A percentile compares a stretch with the other conserved stretches of the same genome.
phyloP scores from a whole-genome alignment of 2,888 invertebrate species.

The Sicus ferrugineus region DNA sequence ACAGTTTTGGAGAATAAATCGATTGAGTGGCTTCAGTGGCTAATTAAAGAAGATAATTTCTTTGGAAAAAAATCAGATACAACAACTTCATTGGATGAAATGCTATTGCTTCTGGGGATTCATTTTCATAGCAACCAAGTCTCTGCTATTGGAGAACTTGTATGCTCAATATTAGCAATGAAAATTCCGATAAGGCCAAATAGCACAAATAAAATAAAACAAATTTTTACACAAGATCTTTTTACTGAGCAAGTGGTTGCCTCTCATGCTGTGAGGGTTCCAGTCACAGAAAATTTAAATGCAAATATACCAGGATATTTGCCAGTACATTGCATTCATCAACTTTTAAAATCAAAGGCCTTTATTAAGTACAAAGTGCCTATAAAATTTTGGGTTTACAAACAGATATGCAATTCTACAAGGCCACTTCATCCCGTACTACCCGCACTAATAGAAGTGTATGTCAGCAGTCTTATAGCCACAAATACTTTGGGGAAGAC shows the following conservation, averaged over 20 bases:
- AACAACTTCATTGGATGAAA: conserved; percentile 91
- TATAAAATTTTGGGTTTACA: conserved; percentile 96
- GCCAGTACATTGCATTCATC: conserved; percentile 96
- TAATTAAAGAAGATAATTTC: conserved; percentile 88
- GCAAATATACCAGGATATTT: conserved; percentile 90
- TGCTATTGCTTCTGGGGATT: conserved; percentile 93
- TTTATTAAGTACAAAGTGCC: conserved; percentile 96
- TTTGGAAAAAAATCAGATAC: conserved; percentile 86
- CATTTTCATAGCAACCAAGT: conserved; percentile 97
- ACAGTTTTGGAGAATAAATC: conserved; percentile 84
- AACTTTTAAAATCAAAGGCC: conserved; percentile 89
- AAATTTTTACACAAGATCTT: conserved; percentile 94
- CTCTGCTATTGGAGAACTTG: conserved; percentile 90
- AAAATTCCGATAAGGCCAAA: conserved; percentile 87
- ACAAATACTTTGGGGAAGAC: conserved; percentile 65
- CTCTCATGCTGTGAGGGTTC: conserved; percentile 93
- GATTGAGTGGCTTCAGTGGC: conserved; percentile 93
- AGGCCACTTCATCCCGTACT: conserved; percentile 94
- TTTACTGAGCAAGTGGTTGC: conserved; percentile 98
- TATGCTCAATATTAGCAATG: conserved; percentile 94
- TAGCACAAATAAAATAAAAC: conserved; percentile 87
- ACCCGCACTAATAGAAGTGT: conserved; percentile 92
- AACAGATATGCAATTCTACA: conserved; percentile 87
- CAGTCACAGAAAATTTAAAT: conserved; percentile 88
- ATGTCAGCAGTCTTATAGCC: conserved; percentile 88